Base-by-base conservation (phyloP, 2,888 invertebrate species). In the Cosmopolites sordidus region DNA sequence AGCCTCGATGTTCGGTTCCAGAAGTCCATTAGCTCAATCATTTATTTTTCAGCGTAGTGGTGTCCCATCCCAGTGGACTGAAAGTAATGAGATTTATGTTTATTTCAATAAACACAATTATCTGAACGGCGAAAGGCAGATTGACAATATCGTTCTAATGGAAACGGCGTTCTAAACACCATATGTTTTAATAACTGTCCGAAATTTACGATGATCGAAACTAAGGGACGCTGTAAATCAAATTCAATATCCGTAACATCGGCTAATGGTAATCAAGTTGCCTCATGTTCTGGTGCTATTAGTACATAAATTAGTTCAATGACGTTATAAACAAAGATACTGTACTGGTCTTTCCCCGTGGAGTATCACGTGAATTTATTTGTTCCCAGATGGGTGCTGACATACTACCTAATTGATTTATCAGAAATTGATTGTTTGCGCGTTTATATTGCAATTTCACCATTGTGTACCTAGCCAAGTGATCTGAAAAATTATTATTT, bases 31-130 rank as follows among this genome's bases (percentile, higher is more conserved):
- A 48, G 40, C 16, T 14, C 12, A 40, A 29, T 29, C 47, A 48
- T 48, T 48, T 48, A 48, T 48, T 48, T 29, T 48, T 41, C 47
- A 8, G 22, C 22, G 18, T 40, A 40, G 29, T 40, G 29, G 27
- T 16, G 40, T 40, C 40, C 40, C 47, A 48, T 27, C 9, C 15
- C 29, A 40, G 40, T 40, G 40, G 40, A 48, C 47, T 39, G 47
- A 22, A 27, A 39, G 16, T 48, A 48, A 48, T 39, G 15, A 29
- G 47, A 48, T 48, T 48, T 41, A 48, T 22, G 30, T 29, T 40
- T 48, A 40, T 48, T 37, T 33, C 33, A 27, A 48, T 48, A 42
- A 48, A 42, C 48, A 48, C 48, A 48, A 48, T 48, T 48, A 48
- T 41, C 29, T 42, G 9, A 11, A 14, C 27, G 38, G 22, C 38